phyloP scores from a whole-genome alignment of 2,888 invertebrate genomes.

The Lasioglossum figueresi region DNA sequence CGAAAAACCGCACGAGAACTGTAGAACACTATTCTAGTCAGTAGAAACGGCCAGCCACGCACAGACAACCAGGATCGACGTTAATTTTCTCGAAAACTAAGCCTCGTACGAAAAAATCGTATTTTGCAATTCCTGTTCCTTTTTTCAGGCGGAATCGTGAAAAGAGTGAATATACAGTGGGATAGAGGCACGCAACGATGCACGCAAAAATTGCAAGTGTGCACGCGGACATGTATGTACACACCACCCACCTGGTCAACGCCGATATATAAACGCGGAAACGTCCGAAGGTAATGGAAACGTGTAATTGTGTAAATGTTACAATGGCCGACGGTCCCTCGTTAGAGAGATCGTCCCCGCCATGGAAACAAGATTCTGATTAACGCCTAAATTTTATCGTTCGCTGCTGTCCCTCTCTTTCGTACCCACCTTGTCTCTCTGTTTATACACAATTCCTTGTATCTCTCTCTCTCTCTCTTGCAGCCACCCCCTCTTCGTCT shows the following conservation, averaged over 20 bases:
- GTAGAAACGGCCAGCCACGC: neutral
- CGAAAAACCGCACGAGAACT: neutral
- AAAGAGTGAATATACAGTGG: neutral
- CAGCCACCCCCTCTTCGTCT: neutral
- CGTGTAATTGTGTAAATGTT: slow-evolving; percentile 81
- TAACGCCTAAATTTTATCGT: slow-evolving; percentile 80
- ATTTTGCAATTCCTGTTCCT: neutral
- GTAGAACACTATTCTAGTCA: neutral
- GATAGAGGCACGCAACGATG: slow-evolving; percentile 5
- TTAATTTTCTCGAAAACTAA: neutral
- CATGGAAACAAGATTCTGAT: slow-evolving; percentile 80
- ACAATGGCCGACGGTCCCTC: slow-evolving; percentile 78
- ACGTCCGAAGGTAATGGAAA: slow-evolving; percentile 74
- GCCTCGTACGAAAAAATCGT: neutral
- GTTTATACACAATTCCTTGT: neutral
- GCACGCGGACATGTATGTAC: neutral
- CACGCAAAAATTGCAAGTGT: slow-evolving; percentile 36
- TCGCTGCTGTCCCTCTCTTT: slow-evolving; percentile 31
- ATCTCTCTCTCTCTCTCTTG: neutral
- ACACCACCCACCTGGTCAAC: slow-evolving; percentile 35
- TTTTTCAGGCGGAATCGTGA: neutral
- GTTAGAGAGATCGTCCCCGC: slow-evolving; percentile 68
- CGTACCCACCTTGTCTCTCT: neutral
- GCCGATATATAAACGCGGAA: slow-evolving; percentile 69
- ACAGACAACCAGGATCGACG: neutral